phyloP scores from a whole-genome alignment of 2,888 invertebrate genomes.

The Ametastegia equiseti region DNA sequence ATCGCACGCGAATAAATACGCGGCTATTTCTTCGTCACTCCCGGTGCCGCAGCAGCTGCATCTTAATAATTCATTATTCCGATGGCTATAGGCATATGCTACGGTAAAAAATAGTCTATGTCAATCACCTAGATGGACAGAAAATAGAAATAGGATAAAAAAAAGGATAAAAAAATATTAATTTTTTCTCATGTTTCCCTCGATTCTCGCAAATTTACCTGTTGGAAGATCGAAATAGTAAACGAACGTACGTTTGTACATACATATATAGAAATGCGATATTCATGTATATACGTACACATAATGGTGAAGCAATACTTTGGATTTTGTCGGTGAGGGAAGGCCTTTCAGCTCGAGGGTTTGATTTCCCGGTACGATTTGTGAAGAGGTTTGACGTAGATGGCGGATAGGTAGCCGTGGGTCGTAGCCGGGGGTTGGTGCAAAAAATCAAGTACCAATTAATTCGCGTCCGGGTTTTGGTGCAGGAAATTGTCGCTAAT shows the following conservation, averaged over 20 bases:
- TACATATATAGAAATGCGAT: no score
- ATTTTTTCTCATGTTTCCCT: no score
- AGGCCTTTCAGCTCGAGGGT: slow-evolving; percentile 28
- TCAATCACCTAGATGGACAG: not conserved
- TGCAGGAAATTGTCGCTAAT: slow-evolving; percentile 43
- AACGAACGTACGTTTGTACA: no score
- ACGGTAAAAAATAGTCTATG: not conserved
- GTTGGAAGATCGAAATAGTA: no score
- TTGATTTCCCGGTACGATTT: slow-evolving; percentile 37
- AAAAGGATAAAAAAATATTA: no score
- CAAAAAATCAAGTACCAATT: slow-evolving; percentile 49
- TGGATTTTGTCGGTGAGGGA: slow-evolving; percentile 12
- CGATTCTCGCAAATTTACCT: no score
- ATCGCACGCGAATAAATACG: not conserved
- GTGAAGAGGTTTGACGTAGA: slow-evolving; percentile 29
- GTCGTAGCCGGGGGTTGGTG: not conserved
- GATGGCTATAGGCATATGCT: not conserved
- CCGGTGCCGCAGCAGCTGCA: not conserved
- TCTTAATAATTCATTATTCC: slow-evolving; percentile 1
- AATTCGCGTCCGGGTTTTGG: slow-evolving; percentile 37
- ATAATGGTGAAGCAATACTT: not conserved
- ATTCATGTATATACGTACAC: not conserved
- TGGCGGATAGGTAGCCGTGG: slow-evolving; percentile 17
- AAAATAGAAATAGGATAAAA: no score
- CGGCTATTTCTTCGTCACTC: not conserved